Evolutionary conservation across 2,797 vertebrate genomes (phyloP), one percentile per base, ranked within the genome.

Genomic region (Pseudocheirus occidentalis): DNA sequence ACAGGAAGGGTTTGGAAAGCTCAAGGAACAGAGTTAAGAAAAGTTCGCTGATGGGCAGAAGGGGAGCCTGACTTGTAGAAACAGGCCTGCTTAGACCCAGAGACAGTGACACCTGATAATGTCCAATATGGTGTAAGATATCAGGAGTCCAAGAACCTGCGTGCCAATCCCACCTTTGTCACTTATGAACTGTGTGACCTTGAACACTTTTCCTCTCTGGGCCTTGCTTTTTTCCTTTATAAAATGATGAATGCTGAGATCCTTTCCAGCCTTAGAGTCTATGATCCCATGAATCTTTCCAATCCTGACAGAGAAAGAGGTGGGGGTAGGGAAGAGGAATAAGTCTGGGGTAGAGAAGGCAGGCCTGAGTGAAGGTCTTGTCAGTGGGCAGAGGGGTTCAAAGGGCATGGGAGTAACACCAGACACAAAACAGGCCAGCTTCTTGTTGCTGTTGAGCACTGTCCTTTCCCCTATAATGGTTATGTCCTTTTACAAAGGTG

Each of bases 101-200:
- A 93, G 4, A 46, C 56, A 29, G 55, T 54, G 90, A 52, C 13
- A 62, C n/a, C 73, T 91, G 91, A 21, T 92, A 55, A 29, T 91
- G 21, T 46, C n/a, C 27, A 55, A 54, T 73, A 54, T 52, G 73
- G 1, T 92, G 31, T 90, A 27, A 81, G 50, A 94, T 5, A 95
- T 91, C 87, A 18, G 53, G 31, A 57, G 28, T 58, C 50, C 92
- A 0, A 90, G 14, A 59, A 94, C 6, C 21, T 91, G 59, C 6
- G 0, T 46, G 95, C 50, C 73, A 89, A 92, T 7, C 55, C 9
- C 53, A 57, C 29, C 94, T 31, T 31, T 93, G 5, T 91, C 7
- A 95, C 24, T 58, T 59, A 90, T 4, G 90, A 92, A 28, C 46
- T 92, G 28, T 7, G 90, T 91, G 94, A 94, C n/a, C 27, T 31